Base-by-base conservation (phyloP, 2,888 invertebrate species). In the Ormia ochracea region DNA sequence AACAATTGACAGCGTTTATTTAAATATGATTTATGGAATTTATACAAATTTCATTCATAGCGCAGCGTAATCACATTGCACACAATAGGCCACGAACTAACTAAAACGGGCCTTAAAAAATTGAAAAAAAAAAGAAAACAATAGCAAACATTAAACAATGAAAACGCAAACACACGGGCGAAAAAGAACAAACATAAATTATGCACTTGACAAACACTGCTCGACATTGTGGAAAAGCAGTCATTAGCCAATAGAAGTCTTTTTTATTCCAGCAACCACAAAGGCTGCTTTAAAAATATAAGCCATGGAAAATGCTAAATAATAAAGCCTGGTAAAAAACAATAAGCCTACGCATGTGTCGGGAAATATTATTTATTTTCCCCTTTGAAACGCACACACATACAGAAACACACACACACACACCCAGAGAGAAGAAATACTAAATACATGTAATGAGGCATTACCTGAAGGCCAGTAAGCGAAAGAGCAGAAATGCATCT, bases 1-100 rank as follows among this genome's bases (percentile, higher is more conserved):
- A 77, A 77, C 76, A 80, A 77, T 80, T 80, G 80, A 80, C 80
- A 77, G 54, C 77, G 56, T 80, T 80, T 68, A 80, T 77, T 77
- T 77, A 73, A 80, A 80, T 77, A 77, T 80, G 80, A 80, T 77
- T 80, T 80, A 80, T 80, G 75, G 43, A 68, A 52, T 50, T n/a
- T 54, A 73, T 23, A 68, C 33, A 73, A 61, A 38, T 28, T 75
- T 68, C 54, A 61, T 75, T 75, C 68, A 56, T 14, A 61, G 14
- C 10, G 21, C 36, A 26, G 17, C 36, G 48, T 21, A 36, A 69
- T 48, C 38, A 36, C 14, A 48, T 14, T 50, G 9, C 9, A 26
- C 31, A 65, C 66, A 54, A 75, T 45, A 65, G 50, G 26, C 75
- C 61, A 72, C 59, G 66, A 79, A 54, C 45, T 58, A 43, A 36